phyloP scores from a whole-genome alignment of 2,113 vertebrate genomes.

The Hippocampus comes region DNA sequence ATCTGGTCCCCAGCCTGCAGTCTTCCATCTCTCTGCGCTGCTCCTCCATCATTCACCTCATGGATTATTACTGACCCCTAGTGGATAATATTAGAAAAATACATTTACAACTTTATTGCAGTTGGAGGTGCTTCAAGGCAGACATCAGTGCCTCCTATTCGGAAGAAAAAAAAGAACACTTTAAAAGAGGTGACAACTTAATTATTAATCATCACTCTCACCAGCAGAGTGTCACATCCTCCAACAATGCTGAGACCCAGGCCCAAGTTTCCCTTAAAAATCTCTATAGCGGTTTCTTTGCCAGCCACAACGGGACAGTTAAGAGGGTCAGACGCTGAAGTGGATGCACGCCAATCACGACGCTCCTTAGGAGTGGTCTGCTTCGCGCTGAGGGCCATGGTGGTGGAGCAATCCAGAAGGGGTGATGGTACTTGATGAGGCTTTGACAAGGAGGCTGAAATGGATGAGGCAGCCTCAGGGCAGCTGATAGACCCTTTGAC shows the following conservation, averaged over 20 bases:
- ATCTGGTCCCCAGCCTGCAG: slow-evolving; percentile 94
- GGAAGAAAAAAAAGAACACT: not conserved
- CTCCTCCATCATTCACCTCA: slow-evolving; percentile 93
- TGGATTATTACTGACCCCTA: slow-evolving; percentile 94
- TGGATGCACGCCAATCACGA: slow-evolving; percentile 74
- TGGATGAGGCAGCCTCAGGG: slow-evolving; percentile 22
- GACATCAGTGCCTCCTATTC: not conserved
- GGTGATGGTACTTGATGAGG: not conserved
- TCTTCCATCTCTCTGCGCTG: slow-evolving; percentile 90
- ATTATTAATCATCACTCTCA: slow-evolving; percentile 38
- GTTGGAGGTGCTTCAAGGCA: not conserved
- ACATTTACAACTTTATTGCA: not conserved
- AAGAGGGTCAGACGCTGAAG: slow-evolving; percentile 74
- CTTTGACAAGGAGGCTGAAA: slow-evolving; percentile 18
- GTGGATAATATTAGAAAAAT: slow-evolving; percentile 36
- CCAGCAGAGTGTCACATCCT: slow-evolving; percentile 90
- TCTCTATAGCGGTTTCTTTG: slow-evolving; percentile 85
- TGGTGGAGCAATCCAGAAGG: slow-evolving; percentile 11
- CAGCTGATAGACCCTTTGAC: slow-evolving; percentile 77
- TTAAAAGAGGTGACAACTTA: not conserved
- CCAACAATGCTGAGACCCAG: slow-evolving; percentile 94
- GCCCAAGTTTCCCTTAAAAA: slow-evolving; percentile 85
- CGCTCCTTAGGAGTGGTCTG: slow-evolving; percentile 36
- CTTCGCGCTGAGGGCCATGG: slow-evolving; percentile 15
- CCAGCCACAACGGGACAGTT: slow-evolving; percentile 85